A percentile compares a stretch with the other conserved stretches of the same genome.
Evolutionary conservation across 2,888 invertebrate species (phyloP).

Genomic region (Plebejus anna): DNA sequence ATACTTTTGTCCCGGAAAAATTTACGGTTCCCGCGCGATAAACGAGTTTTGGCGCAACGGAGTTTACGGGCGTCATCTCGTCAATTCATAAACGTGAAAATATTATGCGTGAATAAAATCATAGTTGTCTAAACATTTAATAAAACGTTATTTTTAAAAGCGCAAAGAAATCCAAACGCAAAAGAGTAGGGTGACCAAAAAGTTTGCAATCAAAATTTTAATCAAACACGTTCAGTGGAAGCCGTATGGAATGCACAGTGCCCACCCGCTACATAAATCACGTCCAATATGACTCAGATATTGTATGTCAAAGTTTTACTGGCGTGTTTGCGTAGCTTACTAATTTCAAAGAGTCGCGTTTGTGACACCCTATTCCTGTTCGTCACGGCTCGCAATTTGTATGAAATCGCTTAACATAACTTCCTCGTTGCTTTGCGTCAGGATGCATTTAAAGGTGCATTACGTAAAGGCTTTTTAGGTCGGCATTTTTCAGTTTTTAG

Average conservation of each 20-base stretch:
- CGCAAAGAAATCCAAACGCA: constrained; percentile 12
- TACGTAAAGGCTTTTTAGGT: background rate
- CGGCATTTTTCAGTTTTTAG: background rate
- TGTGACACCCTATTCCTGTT: background rate
- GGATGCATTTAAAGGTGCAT: constrained; percentile 4
- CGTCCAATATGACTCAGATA: constrained; percentile 13
- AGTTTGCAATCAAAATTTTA: constrained; percentile 18
- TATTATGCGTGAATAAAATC: no score
- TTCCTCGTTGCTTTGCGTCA: background rate
- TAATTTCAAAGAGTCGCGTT: constrained; percentile 13
- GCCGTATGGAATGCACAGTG: constrained; percentile 13
- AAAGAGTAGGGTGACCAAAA: constrained; percentile 18
- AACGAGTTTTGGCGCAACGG: no score
- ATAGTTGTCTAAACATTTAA: background rate
- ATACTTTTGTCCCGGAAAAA: no score
- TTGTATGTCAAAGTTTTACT: constrained; percentile 25
- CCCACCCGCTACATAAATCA: constrained; percentile 19
- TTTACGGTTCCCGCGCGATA: no score
- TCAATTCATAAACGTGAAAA: background rate
- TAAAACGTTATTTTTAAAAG: background rate
- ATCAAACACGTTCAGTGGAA: constrained; percentile 20
- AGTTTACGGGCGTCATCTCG: no score
- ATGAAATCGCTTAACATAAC: constrained; percentile 13
- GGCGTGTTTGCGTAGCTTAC: constrained; percentile 10
- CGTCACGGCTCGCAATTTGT: constrained; percentile 16